Percentiles rank a stretch among this genome's conserved stretches.
Evolutionary conservation across 2,113 vertebrate species (phyloP).

Genomic region (Tenebrosternarchus preto): DNA sequence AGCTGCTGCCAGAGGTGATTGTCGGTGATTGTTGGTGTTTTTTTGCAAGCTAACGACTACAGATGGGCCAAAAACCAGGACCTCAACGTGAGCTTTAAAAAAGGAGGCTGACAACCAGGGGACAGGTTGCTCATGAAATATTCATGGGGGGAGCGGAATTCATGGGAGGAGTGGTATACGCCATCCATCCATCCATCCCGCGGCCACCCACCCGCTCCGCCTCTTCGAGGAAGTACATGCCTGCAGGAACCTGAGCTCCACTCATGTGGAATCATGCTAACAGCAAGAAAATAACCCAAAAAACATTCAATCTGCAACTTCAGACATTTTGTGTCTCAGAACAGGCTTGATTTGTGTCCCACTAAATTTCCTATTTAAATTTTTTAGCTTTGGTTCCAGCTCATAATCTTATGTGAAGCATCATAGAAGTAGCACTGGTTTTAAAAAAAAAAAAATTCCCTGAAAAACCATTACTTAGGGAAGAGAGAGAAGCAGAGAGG

Average conservation of each 20-base stretch:
- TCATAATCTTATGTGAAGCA: conserved; percentile 18
- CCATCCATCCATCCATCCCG: conserved; percentile 38
- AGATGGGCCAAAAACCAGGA: conserved; percentile 58
- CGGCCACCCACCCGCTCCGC: conserved; percentile 33
- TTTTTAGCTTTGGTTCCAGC: background rate
- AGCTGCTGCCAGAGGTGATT: conserved; percentile 58
- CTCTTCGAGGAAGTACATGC: conserved; percentile 31
- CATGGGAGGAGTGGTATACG: conserved; percentile 54
- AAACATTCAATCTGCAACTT: conserved; percentile 20
- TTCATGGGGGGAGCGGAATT: conserved; percentile 58
- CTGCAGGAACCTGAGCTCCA: conserved; percentile 2
- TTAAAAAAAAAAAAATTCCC: conserved; percentile 35
- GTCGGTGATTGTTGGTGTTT: conserved; percentile 45
- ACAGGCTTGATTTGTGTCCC: background rate
- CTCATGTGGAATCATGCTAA: conserved; percentile 4
- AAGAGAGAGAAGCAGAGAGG: background rate
- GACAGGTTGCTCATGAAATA: conserved; percentile 67
- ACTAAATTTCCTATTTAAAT: background rate
- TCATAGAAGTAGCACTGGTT: no score
- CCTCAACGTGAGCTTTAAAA: conserved; percentile 60
- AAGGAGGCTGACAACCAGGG: conserved; percentile 54
- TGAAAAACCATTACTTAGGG: conserved; percentile 3
- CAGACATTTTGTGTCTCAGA: background rate
- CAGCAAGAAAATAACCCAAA: conserved; percentile 1
- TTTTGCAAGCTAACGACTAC: conserved; percentile 50